Base-by-base conservation (phyloP, 2,888 invertebrate species). In the Rhagonycha lutea region DNA sequence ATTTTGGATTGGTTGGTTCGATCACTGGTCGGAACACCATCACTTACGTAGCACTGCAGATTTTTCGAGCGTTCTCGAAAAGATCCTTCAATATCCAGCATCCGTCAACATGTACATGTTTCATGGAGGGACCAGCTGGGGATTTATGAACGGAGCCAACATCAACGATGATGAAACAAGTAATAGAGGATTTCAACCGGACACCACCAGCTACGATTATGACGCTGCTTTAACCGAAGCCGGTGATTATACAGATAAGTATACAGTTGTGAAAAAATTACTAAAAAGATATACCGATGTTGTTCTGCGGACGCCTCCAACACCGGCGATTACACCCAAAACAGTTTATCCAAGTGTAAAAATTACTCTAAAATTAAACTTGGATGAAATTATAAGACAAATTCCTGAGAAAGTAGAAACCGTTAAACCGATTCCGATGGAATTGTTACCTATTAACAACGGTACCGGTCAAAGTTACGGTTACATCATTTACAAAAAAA, bases 71-170 rank as follows among this genome's bases (percentile, higher is more conserved):
- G 75, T 80, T 26, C 23, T 78, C 14, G 75, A 78, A 7, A 29
- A 78, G 26, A 79, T 77, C 14, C 62, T 82, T 23, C 68, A 28
- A 2, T 85, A 85, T 79, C 86, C 86, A 4, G 91, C 91, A 9
- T 92, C 93, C 69, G 92, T 97, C 60, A 98, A 96, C 84, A 92
- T 97, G 82, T 98, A 97, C 85, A 96, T 98, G 94, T 97, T 96
- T 87, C 94, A 93, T 83, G 98, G 98, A 12, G 97, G 98, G 69
- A 95, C 95, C 0, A 97, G 95, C 84, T 95, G 94, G 84, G 95
- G 92, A 72, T 96, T 93, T 82, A 92, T 85, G 63, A 87, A 85
- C 76, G 87, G 87, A 28, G 83, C 80, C 14, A 82, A 81, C 75
- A 74, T 80, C 81, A 84, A 73, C 11, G 72, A 77, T 61, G 62